Base-by-base conservation (phyloP, 2,113 vertebrate species). In the Globicephala melas region DNA sequence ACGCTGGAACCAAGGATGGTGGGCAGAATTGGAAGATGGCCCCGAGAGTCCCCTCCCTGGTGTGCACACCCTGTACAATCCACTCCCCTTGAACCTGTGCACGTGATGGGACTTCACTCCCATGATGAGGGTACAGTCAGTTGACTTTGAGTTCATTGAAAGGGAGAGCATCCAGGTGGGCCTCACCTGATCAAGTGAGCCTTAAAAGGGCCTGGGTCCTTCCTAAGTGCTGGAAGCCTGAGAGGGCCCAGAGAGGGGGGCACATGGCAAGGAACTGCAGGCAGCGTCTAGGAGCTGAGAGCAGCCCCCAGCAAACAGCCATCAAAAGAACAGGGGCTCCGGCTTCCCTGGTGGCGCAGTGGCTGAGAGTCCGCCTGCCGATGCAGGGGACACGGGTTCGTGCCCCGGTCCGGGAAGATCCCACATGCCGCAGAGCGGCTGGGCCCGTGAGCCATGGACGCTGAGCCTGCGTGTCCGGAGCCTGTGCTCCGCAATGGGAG, bases 61-160 rank as follows among this genome's bases (percentile, higher is more conserved):
- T 20, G 8, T 21, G 23, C 21, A 65, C 0, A 0, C 36, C 9
- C 50, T 31, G 53, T 10, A 4, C 14, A 74, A 21, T 2, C 5
- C 67, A 28, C 28, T 12, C 8, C 17, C 38, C 47, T 23, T 0
- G 21, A 36, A 47, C 5, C 44, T 8, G 26, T 13, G 60, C 15
- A 38, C 4, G 3, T 2, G 38, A 50, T 6, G 15, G 17, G 11
- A 4, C 55, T 44, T 36, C 6, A 76, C 2, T 36, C 4, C 26
- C 9, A 2, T 2, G 33, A 25, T 47, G 17, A 47, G 1, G 10
- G 20, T 58, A n/a, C 8, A 58, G 60, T 13, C 8, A 62, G 25
- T 10, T 12, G 23, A 47, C 62, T 76, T 1, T 8, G 44, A 47
- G 8, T n/a, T 58, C 18, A 47, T 21, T 41, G 25, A 36, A 63